Evolutionary conservation across 2,797 vertebrate species (phyloP).

Genomic region (Karalla daura): DNA sequence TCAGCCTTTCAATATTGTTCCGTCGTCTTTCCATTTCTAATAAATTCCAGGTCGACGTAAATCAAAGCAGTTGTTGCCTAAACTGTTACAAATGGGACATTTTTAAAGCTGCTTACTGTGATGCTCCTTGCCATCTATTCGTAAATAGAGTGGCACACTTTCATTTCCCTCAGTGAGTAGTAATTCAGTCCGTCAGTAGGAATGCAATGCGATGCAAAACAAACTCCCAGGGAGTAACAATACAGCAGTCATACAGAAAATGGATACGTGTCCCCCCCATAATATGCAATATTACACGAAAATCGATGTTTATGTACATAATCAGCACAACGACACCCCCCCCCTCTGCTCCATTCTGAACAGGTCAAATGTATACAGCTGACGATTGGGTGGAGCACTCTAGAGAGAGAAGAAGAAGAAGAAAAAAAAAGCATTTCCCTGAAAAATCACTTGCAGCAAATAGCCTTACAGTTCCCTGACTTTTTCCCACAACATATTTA

Average conservation of each 20-base stretch:
- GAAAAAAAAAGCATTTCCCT: constrained; percentile 40
- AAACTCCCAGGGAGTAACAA: constrained; percentile 9
- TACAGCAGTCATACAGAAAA: constrained; percentile 58
- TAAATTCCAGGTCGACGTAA: not conserved
- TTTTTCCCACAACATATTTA: constrained; percentile 10
- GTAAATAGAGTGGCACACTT: constrained; percentile 10
- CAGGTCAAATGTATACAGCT: constrained; percentile 5
- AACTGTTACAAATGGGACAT: not conserved
- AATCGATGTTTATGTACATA: constrained; percentile 55
- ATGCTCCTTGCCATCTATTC: not conserved
- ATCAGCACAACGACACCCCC: not conserved
- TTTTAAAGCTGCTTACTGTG: not conserved
- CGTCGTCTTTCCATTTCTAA: not conserved
- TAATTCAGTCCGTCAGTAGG: constrained; percentile 35
- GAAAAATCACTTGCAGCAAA: constrained; percentile 39
- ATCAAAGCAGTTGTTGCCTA: not conserved
- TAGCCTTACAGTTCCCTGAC: constrained; percentile 4
- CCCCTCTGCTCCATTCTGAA: not conserved
- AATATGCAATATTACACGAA: constrained; percentile 40
- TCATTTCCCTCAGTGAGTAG: not conserved
- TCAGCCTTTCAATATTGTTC: not conserved
- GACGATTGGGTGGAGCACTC: no score
- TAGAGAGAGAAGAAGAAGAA: no score
- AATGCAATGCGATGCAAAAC: constrained; percentile 44
- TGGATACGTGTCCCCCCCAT: constrained; percentile 26